Evolutionary conservation across 2,888 invertebrate genomes (phyloP), one percentile per base, ranked within the genome.

Genomic region (Tuta absoluta): DNA sequence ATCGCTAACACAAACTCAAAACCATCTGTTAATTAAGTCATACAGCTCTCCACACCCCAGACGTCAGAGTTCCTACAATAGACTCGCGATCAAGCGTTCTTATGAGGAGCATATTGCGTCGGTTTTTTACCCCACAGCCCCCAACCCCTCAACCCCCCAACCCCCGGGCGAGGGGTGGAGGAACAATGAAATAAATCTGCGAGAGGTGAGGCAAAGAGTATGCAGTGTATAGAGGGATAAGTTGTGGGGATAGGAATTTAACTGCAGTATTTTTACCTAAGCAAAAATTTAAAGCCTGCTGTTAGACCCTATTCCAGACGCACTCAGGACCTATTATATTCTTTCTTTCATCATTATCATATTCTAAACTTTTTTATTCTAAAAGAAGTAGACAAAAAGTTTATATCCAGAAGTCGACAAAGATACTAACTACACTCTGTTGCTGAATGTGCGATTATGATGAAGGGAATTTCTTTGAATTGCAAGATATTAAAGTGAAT

Each of bases 71-170:
- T 28, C 0, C 17, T 2, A 56, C 56, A 56, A 56, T 33, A 11
- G 17, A n/a, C 28, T 17, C 28, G 51, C 51, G 28, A 56, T 56
- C 56, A 24, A 56, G 56, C 37, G 37, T 33, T 14, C 77, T 82
- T 76, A 81, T 77, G 75, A 80, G 77, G 71, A 86, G 78, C 86
- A 86, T 45, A 45, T 86, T 86, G 86, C 78, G 65, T 69, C 71
- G 68, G 80, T 77, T 84, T 81, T 84, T 82, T 78, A 68, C 71
- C 65, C 65, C 63, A 66, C 67, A 64, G 11, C 56, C 56, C 56
- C 67, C 71, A 69, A 63, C 64, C 64, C 56, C 56, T 33, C 67
- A 70, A 69, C 62, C 64, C 64, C 72, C 69, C 64, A 65, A 62
- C 64, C 64, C 71, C 69, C 63, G 65, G 61, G 60, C 65, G 69